Conservation (phyloP, 1,140 invertebrate genomes). For the Drosophila truncata region DNA sequence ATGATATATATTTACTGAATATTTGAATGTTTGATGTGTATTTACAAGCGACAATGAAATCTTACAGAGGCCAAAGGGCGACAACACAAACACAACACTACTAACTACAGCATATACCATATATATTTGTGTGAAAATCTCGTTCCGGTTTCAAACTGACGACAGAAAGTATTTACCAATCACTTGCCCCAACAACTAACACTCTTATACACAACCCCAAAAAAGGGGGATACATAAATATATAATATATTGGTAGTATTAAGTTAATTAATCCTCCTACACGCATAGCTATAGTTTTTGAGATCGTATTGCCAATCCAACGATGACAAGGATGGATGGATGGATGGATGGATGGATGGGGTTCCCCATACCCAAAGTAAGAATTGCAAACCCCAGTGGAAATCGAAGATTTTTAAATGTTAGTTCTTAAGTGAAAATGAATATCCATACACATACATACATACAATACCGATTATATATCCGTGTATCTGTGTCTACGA, state of each 20-base stretch:
- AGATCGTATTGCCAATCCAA: slow-evolving; percentile 11
- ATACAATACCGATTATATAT: slow-evolving; percentile 14
- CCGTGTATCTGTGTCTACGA: slow-evolving; percentile 36
- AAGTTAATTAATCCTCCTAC: slow-evolving; percentile 1
- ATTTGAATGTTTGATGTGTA: slow-evolving; percentile 47
- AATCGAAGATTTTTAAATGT: slow-evolving; percentile 32
- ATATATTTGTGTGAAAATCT: slow-evolving; percentile 11
- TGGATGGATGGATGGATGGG: too few relatives aligned
- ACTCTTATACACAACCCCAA: not conserved
- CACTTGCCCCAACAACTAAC: not conserved
- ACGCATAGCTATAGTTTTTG: slow-evolving; percentile 31
- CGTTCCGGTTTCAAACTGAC: slow-evolving; percentile 37
- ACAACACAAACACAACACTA: too few relatives aligned
- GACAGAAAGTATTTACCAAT: slow-evolving; percentile 11
- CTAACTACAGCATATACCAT: not conserved
- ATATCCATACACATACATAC: slow-evolving; percentile 11
- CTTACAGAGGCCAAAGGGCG: slow-evolving; percentile 24
- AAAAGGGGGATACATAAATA: not conserved
- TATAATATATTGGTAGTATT: not conserved
- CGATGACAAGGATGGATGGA: not conserved
- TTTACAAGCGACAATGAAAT: slow-evolving; percentile 32
- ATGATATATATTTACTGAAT: slow-evolving; percentile 25
- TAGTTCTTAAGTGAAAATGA: slow-evolving; percentile 13
- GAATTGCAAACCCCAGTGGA: too few relatives aligned
- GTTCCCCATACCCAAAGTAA: too few relatives aligned